A percentile compares a stretch with the other conserved stretches of the same genome.
Evolutionary conservation across 2,888 invertebrate species (phyloP).

Genomic region (Baronia brevicornis): DNA sequence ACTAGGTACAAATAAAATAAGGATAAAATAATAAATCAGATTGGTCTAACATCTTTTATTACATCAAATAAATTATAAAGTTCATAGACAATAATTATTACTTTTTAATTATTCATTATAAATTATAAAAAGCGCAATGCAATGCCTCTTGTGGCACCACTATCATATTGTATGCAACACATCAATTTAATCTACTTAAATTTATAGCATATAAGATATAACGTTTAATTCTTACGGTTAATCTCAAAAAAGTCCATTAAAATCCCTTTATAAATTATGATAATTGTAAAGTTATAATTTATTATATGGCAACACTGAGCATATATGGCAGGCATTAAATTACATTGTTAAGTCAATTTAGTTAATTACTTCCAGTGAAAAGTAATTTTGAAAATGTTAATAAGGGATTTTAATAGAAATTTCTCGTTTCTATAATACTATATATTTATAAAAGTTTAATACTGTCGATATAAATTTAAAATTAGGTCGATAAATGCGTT

Average conservation of each 20-base stretch:
- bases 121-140: constrained; percentile 57
- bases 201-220: constrained; percentile 36
- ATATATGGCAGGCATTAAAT: too few relatives aligned
- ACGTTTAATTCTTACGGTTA: constrained; percentile 21
- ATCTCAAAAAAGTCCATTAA: constrained; percentile 35
- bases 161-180: constrained; percentile 35
- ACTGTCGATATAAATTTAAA: constrained; percentile 38
- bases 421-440: too few relatives aligned
- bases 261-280: constrained; percentile 17
- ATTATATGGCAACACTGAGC: constrained; percentile 5
- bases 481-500: constrained; percentile 55
- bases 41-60: constrained; percentile 65
- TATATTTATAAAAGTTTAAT: constrained; percentile 40
- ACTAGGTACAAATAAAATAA: too few relatives aligned
- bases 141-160: constrained; percentile 30
- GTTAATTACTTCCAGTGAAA: too few relatives aligned
- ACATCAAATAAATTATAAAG: constrained; percentile 65
- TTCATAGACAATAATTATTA: constrained; percentile 44
- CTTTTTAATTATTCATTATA: constrained; percentile 28
- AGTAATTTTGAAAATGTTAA: too few relatives aligned
- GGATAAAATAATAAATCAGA: constrained; percentile 23
- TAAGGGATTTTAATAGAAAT: too few relatives aligned
- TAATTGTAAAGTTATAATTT: constrained; percentile 25
- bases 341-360: too few relatives aligned
- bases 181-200: constrained; percentile 31